These are phyloP conservation scores for Channa maculata DNA, from an alignment of 2,113 vertebrate genomes.

Conservation along the genomic window DNA sequence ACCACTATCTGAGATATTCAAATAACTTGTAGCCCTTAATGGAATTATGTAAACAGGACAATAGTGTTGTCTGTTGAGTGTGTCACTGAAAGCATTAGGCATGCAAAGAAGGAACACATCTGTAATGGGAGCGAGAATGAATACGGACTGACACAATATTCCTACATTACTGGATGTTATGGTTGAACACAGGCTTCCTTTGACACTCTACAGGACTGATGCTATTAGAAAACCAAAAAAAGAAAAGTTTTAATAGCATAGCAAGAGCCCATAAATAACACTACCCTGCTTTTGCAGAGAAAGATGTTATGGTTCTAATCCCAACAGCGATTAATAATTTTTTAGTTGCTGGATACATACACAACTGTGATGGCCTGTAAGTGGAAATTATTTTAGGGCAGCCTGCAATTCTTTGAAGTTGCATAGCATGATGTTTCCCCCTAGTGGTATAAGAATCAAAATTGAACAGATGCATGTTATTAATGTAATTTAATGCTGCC, in stretches of 20 bases:
- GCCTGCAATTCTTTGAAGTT: conserved; percentile 37
- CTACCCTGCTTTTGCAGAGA: conserved; percentile 17
- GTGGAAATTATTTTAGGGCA: conserved; percentile 37
- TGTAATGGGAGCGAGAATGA: conserved; percentile 27
- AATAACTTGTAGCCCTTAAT: conserved; percentile 12
- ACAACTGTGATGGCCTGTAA: conserved; percentile 14
- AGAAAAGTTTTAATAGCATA: conserved; percentile 36
- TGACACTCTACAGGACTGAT: conserved; percentile 40
- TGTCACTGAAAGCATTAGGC: conserved; percentile 22
- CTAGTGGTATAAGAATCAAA: conserved; percentile 73
- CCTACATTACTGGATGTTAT: conserved; percentile 22
- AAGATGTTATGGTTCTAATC: conserved; percentile 18
- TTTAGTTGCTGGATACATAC: conserved; percentile 49
- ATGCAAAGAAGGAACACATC: conserved; percentile 11
- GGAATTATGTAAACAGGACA: conserved; percentile 27
- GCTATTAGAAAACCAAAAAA: background rate
- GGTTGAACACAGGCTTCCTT: conserved; percentile 39
- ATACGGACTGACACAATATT: conserved; percentile 32
- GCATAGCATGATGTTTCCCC: conserved; percentile 76
- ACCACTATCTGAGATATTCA: conserved; percentile 17
- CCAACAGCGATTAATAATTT: background rate
- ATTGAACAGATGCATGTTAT: conserved; percentile 13
- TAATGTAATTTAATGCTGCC: conserved; percentile 20
- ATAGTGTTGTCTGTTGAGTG: conserved; percentile 2
- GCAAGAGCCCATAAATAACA: conserved; percentile 48